These are phyloP conservation scores for Lophius piscatorius DNA, from an alignment of 2,113 vertebrate genomes.

Conservation along the genomic window DNA sequence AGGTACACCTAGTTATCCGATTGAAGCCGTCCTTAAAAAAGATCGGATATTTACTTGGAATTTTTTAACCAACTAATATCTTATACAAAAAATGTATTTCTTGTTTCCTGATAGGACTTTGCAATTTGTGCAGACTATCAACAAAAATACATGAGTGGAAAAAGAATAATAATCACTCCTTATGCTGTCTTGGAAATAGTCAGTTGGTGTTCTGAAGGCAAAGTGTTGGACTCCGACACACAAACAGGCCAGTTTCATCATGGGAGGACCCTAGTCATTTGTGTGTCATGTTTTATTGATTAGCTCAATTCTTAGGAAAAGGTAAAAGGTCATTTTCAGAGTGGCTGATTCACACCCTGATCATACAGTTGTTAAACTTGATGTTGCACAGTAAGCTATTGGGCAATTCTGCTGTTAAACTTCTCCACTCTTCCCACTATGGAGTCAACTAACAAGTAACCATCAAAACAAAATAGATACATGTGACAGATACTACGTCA, in stretches of 20 bases:
- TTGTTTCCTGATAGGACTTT: background rate
- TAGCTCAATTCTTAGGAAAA: constrained; percentile 15
- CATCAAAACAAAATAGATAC: background rate
- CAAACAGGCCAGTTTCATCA: constrained; percentile 12
- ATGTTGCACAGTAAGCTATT: constrained; percentile 9
- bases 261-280: constrained; percentile 9
- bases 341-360: constrained; percentile 9
- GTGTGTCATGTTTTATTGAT: constrained; percentile 35
- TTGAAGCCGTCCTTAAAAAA: too few species aligned
- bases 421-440: background rate
- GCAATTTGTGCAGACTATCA: background rate
- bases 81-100: background rate
- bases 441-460: background rate
- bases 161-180: constrained; percentile 7
- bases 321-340: constrained; percentile 43
- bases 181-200: constrained; percentile 12
- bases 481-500: background rate
- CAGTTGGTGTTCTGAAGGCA: constrained; percentile 12
- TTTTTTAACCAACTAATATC: too few species aligned
- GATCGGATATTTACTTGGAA: too few species aligned
- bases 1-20: too few species aligned
- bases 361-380: constrained; percentile 4
- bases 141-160: constrained; percentile 1
- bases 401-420: background rate
- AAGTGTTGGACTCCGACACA: constrained; percentile 33